Conservation (phyloP, 2,797 vertebrate species). For the Pelodytes ibericus region DNA sequence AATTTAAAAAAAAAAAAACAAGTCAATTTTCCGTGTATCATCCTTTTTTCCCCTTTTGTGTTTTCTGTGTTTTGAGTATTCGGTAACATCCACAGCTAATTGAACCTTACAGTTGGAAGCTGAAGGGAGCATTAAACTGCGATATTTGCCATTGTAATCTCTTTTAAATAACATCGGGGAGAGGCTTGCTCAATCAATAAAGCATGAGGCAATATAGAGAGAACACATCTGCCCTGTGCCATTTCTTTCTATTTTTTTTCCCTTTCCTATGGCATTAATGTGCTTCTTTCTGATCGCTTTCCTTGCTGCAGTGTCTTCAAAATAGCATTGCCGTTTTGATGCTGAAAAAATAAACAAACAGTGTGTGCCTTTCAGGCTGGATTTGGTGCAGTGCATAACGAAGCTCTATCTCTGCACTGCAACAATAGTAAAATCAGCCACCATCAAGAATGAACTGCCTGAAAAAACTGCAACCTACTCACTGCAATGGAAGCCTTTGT, state of each 20-base stretch:
- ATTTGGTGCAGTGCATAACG: constrained; percentile 42
- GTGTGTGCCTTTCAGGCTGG: constrained; percentile 22
- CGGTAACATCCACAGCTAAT: constrained; percentile 43
- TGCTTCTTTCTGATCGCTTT: constrained; percentile 33
- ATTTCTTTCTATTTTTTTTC: constrained; percentile 12
- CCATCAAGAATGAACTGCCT: neutral
- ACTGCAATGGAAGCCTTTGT: neutral
- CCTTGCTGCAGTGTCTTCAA: constrained; percentile 32
- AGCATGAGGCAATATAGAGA: constrained; percentile 7
- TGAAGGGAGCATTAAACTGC: constrained; percentile 37
- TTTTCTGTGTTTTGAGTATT: constrained; percentile 28
- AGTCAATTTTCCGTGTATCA: no score
- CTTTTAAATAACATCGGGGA: constrained; percentile 48
- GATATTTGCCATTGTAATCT: constrained; percentile 49
- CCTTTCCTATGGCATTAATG: constrained; percentile 27
- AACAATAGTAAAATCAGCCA: constrained; percentile 1
- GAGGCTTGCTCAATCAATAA: constrained; percentile 28
- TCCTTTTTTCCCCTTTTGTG: no score
- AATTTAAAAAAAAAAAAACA: no score
- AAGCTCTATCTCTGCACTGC: neutral
- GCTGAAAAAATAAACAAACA: constrained; percentile 1
- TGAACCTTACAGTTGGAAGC: constrained; percentile 33
- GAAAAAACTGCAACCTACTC: neutral
- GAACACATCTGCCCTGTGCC: constrained; percentile 46
- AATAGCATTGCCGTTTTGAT: constrained; percentile 30